Evolutionary conservation across 2,113 vertebrate genomes (phyloP), one percentile per base, ranked within the genome.

Genomic region (Butorides virescens): DNA sequence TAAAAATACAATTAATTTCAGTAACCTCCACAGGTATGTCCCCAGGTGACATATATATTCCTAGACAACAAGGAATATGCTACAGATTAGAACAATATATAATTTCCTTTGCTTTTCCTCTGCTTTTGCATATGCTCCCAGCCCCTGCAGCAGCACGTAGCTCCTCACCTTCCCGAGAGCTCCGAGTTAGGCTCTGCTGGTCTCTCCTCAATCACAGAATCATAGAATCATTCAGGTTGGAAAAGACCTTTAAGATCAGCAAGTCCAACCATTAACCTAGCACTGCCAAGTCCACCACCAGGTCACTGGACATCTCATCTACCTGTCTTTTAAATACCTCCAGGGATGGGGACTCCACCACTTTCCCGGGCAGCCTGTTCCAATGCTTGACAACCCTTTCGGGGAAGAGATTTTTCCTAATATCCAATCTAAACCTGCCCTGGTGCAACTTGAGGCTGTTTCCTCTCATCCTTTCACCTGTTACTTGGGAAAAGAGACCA

Each of bases 1-100:
- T 56, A 66, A 73, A 88, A 95, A 53, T 15, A 76, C 36, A 83
- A 37, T 86, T 90, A 80, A 85, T 76, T 93, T 68, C 46, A 58
- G 72, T 53, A 83, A 76, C 55, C 53, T 85, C 52, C 21, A n/a
- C 37, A 52, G 30, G 30, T 67, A 26, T 78, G 25, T 90, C 55
- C 53, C 49, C 27, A 46, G 39, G 11, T 62, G 67, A 76, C 50
- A n/a, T 3, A 18, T 14, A 7, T 67, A 78, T 50, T 82, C 86
- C 93, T 70, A 82, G 52, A 55, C 49, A 78, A 25, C 32, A 52
- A 73, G 37, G 53, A 92, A 66, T 42, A 23, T 20, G 32, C 29
- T 82, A 34, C 52, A 67, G 62, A 78, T 79, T 37, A 82, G 70
- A 88, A 68, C 0, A 10, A 77, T 39, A 32, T 7, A 21, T 37